Percentiles rank a stretch among this genome's conserved stretches.
Conservation (phyloP, 2,113 vertebrate species). For the Galeopterus variegatus region DNA sequence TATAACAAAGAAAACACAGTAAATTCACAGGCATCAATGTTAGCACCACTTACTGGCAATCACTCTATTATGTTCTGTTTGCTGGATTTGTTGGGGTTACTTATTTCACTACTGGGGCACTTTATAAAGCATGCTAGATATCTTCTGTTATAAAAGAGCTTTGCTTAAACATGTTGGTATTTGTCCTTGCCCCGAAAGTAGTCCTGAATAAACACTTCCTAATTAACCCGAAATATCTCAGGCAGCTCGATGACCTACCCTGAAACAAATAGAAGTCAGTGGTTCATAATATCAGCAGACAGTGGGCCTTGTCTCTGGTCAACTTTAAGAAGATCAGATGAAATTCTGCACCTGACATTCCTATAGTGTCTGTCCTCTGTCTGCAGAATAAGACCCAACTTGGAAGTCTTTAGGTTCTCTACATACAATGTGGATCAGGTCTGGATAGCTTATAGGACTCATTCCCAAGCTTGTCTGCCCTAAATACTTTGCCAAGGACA, state of each 20-base stretch:
- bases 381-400: not conserved
- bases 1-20: slow-evolving; percentile 64
- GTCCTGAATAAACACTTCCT: not conserved
- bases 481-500: not conserved
- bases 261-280: not conserved
- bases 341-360: not conserved
- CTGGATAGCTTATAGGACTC: not conserved
- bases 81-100: slow-evolving; percentile 22
- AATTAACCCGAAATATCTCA: not conserved
- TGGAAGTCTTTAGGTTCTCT: not conserved
- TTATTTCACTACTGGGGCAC: not conserved
- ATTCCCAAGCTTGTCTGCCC: not conserved
- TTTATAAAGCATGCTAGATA: not conserved
- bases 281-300: not conserved
- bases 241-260: not conserved
- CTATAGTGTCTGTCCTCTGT: not conserved
- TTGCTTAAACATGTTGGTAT: not conserved
- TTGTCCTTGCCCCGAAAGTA: not conserved
- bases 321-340: not conserved
- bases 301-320: not conserved
- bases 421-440: not conserved
- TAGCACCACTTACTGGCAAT: not conserved
- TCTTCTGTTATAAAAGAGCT: not conserved
- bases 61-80: not conserved
- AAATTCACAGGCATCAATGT: not conserved